These are phyloP conservation scores for Zophobas atratus DNA, from an alignment of 1,140 invertebrate genomes.

Conservation along the genomic window DNA sequence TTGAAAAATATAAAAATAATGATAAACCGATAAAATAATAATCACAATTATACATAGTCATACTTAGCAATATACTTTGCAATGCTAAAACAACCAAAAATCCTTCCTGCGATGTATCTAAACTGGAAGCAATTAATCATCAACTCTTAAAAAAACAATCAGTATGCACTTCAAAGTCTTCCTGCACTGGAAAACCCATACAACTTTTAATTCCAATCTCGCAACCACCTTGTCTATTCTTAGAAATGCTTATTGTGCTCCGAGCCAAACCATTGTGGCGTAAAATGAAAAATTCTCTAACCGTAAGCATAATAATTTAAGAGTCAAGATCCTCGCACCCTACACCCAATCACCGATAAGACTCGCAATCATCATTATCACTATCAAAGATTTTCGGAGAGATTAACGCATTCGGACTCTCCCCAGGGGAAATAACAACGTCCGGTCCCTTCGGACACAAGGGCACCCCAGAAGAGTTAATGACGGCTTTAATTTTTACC, in stretches of 20 bases:
- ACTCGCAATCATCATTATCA: constrained; percentile 49
- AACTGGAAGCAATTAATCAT: constrained; percentile 37
- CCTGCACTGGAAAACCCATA: constrained; percentile 53
- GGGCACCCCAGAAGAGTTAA: neutral
- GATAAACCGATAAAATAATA: too few species aligned
- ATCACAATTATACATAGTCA: too few species aligned
- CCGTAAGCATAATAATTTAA: constrained; percentile 15
- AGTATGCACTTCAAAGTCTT: constrained; percentile 39
- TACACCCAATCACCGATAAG: constrained; percentile 40
- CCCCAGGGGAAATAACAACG: constrained; percentile 49
- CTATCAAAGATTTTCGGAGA: constrained; percentile 45
- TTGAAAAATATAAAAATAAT: too few species aligned
- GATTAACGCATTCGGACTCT: constrained; percentile 48
- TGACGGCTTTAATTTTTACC: constrained; percentile 45
- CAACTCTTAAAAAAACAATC: constrained; percentile 43
- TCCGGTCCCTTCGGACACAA: constrained; percentile 39
- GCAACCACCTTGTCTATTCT: constrained; percentile 53
- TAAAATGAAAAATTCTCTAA: constrained; percentile 6
- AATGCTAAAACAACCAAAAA: neutral
- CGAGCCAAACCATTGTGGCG: constrained; percentile 46
- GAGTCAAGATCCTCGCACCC: constrained; percentile 2
- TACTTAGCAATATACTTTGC: too few species aligned
- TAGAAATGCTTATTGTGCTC: constrained; percentile 43
- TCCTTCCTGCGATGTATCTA: neutral
- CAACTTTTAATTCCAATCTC: constrained; percentile 51